These are phyloP conservation scores for Tenodera sinensis DNA, from an alignment of 2,888 invertebrate species.

Conservation along the genomic window DNA sequence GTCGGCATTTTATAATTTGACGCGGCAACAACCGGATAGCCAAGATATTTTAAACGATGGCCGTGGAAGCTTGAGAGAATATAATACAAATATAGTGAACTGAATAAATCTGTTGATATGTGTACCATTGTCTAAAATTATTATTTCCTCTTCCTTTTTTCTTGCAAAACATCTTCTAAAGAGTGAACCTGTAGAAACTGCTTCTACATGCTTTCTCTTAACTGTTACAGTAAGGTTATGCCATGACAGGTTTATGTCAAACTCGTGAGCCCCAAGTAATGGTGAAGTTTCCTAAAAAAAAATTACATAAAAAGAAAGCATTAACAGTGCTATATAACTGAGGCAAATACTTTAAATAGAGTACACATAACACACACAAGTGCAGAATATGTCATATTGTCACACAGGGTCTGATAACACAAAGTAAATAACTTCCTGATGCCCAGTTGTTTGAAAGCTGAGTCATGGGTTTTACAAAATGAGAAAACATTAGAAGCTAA, in stretches of 20 bases:
- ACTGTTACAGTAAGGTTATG: neutral
- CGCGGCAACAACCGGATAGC: too few species aligned
- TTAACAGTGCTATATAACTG: too few species aligned
- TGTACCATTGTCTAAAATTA: constrained; percentile 3
- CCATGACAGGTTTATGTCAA: constrained; percentile 4
- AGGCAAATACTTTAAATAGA: neutral
- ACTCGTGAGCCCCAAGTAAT: neutral
- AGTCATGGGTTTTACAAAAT: neutral
- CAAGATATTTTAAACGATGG: too few species aligned
- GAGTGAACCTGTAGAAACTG: neutral
- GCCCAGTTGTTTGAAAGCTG: neutral
- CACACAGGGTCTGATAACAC: neutral
- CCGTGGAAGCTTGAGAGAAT: too few species aligned
- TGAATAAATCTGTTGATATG: too few species aligned
- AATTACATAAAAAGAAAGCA: neutral
- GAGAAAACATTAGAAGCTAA: too few species aligned
- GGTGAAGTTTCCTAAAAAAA: neutral
- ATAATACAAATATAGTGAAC: too few species aligned
- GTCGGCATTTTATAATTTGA: too few species aligned
- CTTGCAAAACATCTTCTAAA: neutral
- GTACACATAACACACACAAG: neutral
- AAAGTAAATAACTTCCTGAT: neutral
- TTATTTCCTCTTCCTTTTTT: neutral
- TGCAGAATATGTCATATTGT: neutral
- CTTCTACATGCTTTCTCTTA: neutral